Conservation (phyloP, 1,140 invertebrate genomes). For the Notospermus geniculatus region DNA sequence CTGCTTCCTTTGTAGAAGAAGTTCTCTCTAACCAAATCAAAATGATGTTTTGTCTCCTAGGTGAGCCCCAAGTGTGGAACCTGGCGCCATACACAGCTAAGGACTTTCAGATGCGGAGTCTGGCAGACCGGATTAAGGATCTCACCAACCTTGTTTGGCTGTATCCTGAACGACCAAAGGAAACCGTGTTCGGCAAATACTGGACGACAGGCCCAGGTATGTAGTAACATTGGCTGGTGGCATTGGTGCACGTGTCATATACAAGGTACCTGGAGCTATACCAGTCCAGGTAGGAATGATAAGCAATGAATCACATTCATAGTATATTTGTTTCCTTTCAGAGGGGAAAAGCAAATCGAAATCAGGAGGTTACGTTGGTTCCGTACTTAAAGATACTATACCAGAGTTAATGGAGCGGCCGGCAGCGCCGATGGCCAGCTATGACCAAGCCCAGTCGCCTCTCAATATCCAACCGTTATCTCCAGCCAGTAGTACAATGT, state of each 20-base stretch:
- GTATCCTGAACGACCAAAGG: constrained; percentile 85
- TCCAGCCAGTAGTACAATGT: neutral
- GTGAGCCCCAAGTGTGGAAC: constrained; percentile 47
- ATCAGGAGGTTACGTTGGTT: neutral
- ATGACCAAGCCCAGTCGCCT: neutral
- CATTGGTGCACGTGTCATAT: neutral
- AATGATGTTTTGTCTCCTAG: constrained; percentile 42
- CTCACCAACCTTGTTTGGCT: constrained; percentile 76
- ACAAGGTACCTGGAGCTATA: neutral
- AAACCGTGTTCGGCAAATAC: constrained; percentile 86
- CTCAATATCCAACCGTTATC: neutral
- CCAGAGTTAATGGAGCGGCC: constrained; percentile 4
- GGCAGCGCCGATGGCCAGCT: neutral
- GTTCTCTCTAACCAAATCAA: too few species aligned
- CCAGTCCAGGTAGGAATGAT: neutral
- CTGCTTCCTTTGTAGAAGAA: too few species aligned
- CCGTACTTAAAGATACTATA: constrained; percentile 4
- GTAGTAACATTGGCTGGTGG: constrained; percentile 6
- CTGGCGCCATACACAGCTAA: constrained; percentile 80
- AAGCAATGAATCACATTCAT: neutral
- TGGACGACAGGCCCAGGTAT: constrained; percentile 77
- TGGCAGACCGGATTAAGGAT: constrained; percentile 88
- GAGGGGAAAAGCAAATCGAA: neutral
- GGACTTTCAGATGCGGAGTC: constrained; percentile 83
- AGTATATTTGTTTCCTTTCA: constrained; percentile 1